phyloP scores from a whole-genome alignment of 2,888 invertebrate genomes.

The Pharmacophagus antenor region DNA sequence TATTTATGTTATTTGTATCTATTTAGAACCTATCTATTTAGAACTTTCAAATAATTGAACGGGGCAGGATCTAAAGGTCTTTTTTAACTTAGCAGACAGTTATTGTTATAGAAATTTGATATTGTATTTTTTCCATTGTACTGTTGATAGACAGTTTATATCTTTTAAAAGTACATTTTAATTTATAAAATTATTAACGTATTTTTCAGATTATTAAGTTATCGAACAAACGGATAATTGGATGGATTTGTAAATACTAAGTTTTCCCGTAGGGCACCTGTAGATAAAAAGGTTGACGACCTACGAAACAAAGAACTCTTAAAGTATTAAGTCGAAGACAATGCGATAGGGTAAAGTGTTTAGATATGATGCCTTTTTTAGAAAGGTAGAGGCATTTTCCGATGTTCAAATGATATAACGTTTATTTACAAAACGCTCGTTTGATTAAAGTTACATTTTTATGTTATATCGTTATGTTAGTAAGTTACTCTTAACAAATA shows the following conservation, averaged over 20 bases:
- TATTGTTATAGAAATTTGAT: no score
- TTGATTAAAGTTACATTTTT: background rate
- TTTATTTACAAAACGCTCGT: background rate
- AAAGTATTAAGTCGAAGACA: slow-evolving; percentile 49
- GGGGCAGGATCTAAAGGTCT: no score
- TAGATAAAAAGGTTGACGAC: slow-evolving; percentile 63
- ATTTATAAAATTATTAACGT: slow-evolving; percentile 58
- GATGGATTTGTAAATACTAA: slow-evolving; percentile 36
- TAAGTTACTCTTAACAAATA: no score
- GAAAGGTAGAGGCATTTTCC: slow-evolving; percentile 25
- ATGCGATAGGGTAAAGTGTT: slow-evolving; percentile 29
- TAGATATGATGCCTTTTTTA: slow-evolving; percentile 23
- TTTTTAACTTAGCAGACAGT: no score
- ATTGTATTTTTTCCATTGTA: no score
- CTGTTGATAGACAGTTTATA: no score
- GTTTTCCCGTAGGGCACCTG: slow-evolving; percentile 54
- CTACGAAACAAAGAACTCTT: slow-evolving; percentile 55
- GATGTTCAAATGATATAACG: background rate
- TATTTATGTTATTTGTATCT: no score
- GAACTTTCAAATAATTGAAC: no score
- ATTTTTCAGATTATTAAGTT: no score
- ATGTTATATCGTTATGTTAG: no score
- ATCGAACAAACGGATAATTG: slow-evolving; percentile 8
- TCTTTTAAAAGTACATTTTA: no score
- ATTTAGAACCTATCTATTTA: no score